Conservation (phyloP, 1,140 invertebrate genomes). For the Nixonia krombeini region DNA sequence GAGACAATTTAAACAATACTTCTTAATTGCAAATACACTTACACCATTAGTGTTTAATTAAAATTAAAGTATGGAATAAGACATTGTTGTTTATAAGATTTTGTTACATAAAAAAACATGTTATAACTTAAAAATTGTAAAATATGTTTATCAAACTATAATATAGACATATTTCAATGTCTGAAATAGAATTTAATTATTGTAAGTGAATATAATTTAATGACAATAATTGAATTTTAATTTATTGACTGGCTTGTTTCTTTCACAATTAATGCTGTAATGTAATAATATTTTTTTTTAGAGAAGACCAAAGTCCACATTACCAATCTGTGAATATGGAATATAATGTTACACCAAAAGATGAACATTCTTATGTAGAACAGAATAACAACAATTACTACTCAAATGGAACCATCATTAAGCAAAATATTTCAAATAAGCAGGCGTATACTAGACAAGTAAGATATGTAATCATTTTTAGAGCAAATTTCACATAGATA, state of each 20-base stretch:
- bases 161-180: background rate
- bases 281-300: slow-evolving; percentile 29
- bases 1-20: too few species aligned
- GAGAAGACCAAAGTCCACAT: slow-evolving; percentile 41
- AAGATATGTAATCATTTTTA: slow-evolving; percentile 16
- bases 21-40: too few species aligned
- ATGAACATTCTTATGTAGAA: slow-evolving; percentile 27
- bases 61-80: too few species aligned
- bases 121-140: background rate
- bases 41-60: too few species aligned
- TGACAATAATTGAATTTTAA: too few species aligned
- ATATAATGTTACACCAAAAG: slow-evolving; percentile 13
- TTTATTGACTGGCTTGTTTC: too few species aligned
- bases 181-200: background rate
- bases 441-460: slow-evolving; percentile 60
- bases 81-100: too few species aligned
- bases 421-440: slow-evolving; percentile 38
- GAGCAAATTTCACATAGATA: background rate
- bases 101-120: background rate
- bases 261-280: too few species aligned
- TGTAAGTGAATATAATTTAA: too few species aligned
- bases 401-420: background rate
- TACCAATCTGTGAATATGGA: slow-evolving; percentile 14
- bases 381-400: slow-evolving; percentile 33
- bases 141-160: background rate